Conservation (phyloP, 1,140 invertebrate genomes). For the Drosophila prosaltans region DNA sequence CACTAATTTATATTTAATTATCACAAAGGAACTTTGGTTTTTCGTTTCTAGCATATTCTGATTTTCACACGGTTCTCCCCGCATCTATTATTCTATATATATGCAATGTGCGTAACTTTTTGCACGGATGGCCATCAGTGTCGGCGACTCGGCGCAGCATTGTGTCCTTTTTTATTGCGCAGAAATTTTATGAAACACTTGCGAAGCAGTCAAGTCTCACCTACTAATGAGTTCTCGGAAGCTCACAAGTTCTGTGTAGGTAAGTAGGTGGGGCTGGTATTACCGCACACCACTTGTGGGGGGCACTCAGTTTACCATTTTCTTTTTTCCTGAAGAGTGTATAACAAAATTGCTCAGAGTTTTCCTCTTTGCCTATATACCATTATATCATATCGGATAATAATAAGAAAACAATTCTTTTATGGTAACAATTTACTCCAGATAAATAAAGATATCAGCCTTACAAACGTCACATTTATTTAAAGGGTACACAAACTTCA, state of each 20-base stretch:
- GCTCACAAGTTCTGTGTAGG: slow-evolving; percentile 30
- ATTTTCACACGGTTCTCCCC: slow-evolving; percentile 48
- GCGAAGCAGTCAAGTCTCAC: slow-evolving; percentile 39
- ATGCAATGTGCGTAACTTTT: slow-evolving; percentile 11
- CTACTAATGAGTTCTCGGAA: slow-evolving; percentile 63
- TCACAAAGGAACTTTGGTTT: slow-evolving; percentile 18
- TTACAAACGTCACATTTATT: no score
- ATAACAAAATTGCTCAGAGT: no score
- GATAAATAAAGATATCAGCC: no score
- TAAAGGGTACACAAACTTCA: no score
- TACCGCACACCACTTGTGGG: neutral
- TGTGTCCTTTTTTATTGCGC: slow-evolving; percentile 25
- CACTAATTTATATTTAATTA: slow-evolving; percentile 74
- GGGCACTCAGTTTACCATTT: no score
- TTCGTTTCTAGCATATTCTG: slow-evolving; percentile 22
- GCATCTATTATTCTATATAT: no score
- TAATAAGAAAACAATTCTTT: no score
- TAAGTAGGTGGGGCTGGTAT: neutral
- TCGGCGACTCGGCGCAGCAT: no score
- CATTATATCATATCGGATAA: no score
- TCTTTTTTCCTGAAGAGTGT: no score
- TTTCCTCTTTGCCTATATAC: no score
- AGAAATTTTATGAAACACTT: slow-evolving; percentile 18
- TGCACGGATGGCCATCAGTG: neutral
- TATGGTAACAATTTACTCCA: no score